phyloP scores from a whole-genome alignment of 2,888 invertebrate species.

The Melipona bicolor region DNA sequence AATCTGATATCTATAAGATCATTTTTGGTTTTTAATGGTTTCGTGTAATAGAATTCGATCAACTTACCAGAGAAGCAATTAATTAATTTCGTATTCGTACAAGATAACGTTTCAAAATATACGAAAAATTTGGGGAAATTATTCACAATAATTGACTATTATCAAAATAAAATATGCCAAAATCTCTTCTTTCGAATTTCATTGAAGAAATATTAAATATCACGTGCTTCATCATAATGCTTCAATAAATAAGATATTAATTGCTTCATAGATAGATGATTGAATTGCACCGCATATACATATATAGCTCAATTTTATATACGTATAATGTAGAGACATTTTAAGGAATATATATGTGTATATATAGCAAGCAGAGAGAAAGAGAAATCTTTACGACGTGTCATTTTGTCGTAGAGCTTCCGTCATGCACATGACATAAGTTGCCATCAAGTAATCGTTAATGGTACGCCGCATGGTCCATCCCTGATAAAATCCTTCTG shows the following conservation, averaged over 20 bases:
- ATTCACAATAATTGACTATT: neutral
- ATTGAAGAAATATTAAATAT: neutral
- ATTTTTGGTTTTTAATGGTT: neutral
- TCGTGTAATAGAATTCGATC: neutral
- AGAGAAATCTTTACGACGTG: neutral
- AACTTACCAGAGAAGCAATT: neutral
- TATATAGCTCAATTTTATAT: neutral
- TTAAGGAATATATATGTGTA: neutral
- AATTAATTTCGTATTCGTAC: neutral
- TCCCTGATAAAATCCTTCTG: constrained; percentile 68
- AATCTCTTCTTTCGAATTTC: neutral
- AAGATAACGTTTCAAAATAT: neutral
- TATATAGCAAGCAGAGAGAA: neutral
- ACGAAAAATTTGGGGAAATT: neutral
- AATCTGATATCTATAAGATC: neutral
- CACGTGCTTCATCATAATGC: neutral
- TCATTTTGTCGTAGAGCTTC: constrained; percentile 68
- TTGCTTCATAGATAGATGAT: too few species aligned
- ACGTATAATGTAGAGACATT: neutral
- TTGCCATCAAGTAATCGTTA: constrained; percentile 75
- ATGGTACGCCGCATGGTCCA: constrained; percentile 71
- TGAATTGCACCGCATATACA: too few species aligned
- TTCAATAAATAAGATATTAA: too few species aligned
- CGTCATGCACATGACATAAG: constrained; percentile 70
- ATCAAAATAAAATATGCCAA: neutral